phyloP scores from a whole-genome alignment of 2,888 invertebrate genomes.

The Strigamia transsilvanica region DNA sequence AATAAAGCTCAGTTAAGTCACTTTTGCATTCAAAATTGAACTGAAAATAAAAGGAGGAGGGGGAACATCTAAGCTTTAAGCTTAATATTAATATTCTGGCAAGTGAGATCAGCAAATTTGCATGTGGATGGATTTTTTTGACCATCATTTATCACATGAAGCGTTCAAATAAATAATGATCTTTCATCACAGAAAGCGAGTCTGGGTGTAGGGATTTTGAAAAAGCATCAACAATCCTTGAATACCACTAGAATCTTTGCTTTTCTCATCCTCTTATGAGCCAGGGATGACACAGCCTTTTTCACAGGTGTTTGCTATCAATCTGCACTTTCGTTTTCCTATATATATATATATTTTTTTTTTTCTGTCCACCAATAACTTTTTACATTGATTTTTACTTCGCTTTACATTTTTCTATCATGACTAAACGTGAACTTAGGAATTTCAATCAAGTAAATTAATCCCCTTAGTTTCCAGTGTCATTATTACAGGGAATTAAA shows the following conservation, averaged over 20 bases:
- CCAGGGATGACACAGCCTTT: neutral
- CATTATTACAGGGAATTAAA: neutral
- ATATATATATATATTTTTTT: neutral
- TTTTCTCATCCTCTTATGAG: slow-evolving; percentile 35
- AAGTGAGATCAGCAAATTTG: slow-evolving; percentile 32
- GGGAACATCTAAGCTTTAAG: too few species aligned
- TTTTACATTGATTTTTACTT: neutral
- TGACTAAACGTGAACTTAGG: neutral
- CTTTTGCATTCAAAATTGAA: too few species aligned
- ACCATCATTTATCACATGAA: neutral
- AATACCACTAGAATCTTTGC: slow-evolving; percentile 25
- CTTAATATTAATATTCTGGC: neutral
- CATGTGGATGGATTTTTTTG: neutral
- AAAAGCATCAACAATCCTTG: slow-evolving; percentile 24
- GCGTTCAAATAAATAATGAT: neutral
- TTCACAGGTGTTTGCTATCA: slow-evolving; percentile 31
- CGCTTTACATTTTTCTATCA: neutral
- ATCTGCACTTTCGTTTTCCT: neutral
- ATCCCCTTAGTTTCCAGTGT: slow-evolving; percentile 5
- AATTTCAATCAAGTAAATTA: neutral
- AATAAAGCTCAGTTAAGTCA: too few species aligned
- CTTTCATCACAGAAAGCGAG: neutral
- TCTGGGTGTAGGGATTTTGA: neutral
- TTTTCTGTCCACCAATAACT: neutral
- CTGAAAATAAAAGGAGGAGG: too few species aligned